phyloP scores from a whole-genome alignment of 2,113 vertebrate genomes.

The Penelope pileata region DNA sequence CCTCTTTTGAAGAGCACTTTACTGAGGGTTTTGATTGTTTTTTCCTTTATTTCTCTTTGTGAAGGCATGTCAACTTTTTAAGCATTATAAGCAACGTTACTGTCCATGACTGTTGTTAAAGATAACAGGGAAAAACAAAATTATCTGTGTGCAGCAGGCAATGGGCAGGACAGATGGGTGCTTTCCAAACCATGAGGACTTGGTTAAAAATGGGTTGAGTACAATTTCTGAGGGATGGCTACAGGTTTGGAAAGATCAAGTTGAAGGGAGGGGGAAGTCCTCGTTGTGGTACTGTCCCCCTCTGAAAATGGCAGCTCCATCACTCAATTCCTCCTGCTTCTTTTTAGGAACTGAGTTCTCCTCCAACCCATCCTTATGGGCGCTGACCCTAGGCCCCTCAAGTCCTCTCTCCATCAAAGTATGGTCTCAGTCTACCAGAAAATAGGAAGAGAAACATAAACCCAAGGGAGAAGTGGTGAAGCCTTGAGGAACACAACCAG shows the following conservation, averaged over 20 bases:
- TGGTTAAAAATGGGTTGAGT: not conserved
- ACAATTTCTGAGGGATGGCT: not conserved
- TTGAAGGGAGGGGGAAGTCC: not conserved
- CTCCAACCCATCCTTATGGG: not conserved
- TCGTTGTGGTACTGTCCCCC: not conserved
- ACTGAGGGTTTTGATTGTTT: not conserved
- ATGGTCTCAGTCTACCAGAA: not conserved
- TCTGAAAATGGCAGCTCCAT: not conserved
- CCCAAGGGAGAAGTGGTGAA: not conserved
- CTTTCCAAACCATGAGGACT: not conserved
- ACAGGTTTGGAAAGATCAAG: not conserved
- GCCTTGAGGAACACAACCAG: not conserved
- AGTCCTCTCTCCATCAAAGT: not conserved
- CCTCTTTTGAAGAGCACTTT: not conserved
- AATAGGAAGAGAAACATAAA: not conserved
- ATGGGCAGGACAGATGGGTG: not conserved
- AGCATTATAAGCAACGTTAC: not conserved
- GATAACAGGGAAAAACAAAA: not conserved
- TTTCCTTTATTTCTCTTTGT: not conserved
- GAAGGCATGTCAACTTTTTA: not conserved
- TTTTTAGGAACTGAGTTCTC: not conserved
- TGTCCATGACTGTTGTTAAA: not conserved
- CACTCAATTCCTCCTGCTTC: not conserved
- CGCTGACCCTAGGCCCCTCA: not conserved
- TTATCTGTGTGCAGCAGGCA: not conserved